Base-by-base conservation (phyloP, 2,113 vertebrate genomes). In the Onychostruthus taczanowskii region DNA sequence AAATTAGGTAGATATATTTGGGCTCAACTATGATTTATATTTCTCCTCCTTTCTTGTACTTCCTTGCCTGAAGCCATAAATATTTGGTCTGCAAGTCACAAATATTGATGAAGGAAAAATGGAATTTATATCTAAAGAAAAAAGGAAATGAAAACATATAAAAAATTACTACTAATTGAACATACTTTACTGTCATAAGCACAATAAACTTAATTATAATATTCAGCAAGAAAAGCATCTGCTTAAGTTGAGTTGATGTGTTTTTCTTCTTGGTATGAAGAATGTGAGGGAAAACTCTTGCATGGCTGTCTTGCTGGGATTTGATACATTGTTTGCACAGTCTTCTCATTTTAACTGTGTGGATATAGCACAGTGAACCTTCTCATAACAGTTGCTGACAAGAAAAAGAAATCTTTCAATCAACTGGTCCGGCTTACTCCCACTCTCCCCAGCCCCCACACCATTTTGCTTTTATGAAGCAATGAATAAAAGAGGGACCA, bases 271-370 rank as follows among this genome's bases (percentile, higher is more conserved):
- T 66, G 4, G 3, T 39, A 15, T 39, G 63, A 78, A 43, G 35
- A 90, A 22, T 47, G 35, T 23, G 14, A 76, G 55, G 58, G 62
- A 23, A 87, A 85, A 76, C 62, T 90, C 90, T 89, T 63, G 19
- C 5, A 10, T 67, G 47, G 12, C 35, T 84, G 23, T 44, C 9
- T 62, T 81, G 66, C 68, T 83, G 79, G 49, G 74, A 69, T 95
- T 87, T 95, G 96, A 95, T 96, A 37, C 95, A 92, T 73, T 77
- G 87, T 79, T 87, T 94, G 92, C 52, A 55, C 77, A 74, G 64
- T 69, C 79, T 88, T 28, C 91, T 72, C 79, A 89, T 96, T 96
- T 93, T 93, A 90, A 77, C 66, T 33, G 56, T 21, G 1, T 47
- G 59, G 91, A 78, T 87, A 85, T 80, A 87, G 75, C 85, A 93